These are phyloP conservation scores for Pseudochirops corinnae DNA, from an alignment of 2,797 vertebrate species.

Conservation along the genomic window DNA sequence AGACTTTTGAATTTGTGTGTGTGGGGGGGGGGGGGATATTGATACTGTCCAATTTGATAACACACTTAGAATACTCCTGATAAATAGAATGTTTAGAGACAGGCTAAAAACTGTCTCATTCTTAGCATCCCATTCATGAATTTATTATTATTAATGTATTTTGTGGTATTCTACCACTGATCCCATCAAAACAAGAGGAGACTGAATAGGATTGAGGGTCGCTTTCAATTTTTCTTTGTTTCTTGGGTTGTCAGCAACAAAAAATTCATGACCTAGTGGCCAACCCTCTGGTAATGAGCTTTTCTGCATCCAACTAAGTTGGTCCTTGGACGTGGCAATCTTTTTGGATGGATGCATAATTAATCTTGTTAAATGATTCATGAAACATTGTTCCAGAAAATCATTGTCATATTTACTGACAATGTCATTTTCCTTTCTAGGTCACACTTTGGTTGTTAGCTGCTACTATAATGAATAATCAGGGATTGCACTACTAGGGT, in stretches of 20 bases:
- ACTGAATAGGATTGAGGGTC: background rate
- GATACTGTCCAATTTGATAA: background rate
- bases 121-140: background rate
- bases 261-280: background rate
- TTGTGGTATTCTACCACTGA: background rate
- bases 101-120: background rate
- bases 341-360: constrained; percentile 9
- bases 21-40: background rate
- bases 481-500: constrained; percentile 29
- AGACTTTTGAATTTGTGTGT: background rate
- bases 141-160: background rate
- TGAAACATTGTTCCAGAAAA: background rate
- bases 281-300: background rate
- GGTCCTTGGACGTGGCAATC: background rate
- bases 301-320: background rate
- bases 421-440: constrained; percentile 27
- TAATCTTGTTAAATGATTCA: constrained; percentile 41
- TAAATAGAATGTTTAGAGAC: background rate
- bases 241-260: background rate
- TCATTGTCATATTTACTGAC: background rate
- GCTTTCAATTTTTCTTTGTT: background rate
- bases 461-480: background rate
- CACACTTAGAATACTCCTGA: background rate
- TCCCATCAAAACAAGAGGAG: background rate
- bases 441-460: constrained; percentile 30